Base-by-base conservation (phyloP, 2,888 invertebrate genomes). In the Leucania comma region DNA sequence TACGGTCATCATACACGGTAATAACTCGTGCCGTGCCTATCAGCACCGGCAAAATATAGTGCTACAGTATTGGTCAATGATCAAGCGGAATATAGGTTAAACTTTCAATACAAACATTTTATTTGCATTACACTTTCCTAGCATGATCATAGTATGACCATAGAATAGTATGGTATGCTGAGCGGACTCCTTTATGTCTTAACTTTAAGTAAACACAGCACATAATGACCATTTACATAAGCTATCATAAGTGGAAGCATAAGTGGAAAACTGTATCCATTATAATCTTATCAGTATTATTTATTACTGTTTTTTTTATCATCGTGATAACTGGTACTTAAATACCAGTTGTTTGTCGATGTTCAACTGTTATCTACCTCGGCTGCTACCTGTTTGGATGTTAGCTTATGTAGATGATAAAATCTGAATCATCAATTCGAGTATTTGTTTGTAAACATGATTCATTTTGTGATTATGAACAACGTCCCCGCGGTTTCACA, bases 241-340 rank as follows among this genome's bases (percentile, higher is more conserved):
- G 57, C 42, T 69, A n/a, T n/a, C n/a, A n/a, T n/a, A n/a, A n/a
- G n/a, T n/a, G n/a, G n/a, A n/a, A n/a, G n/a, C n/a, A n/a, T 22
- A 38, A 35, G 10, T 71, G 58, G 38, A 74, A 74, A 74, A 78
- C 54, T 67, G 70, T 60, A 56, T 65, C 62, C 53, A 57, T 63
- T 59, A 53, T 59, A 72, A 74, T 70, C 53, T 78, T 79, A 83
- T 83, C 82, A 60, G 12, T n/a, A 35, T 72, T 69, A 69, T 81
- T 74, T 78, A 81, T 68, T 70, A 78, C 72, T 72, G 68, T 77
- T 68, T 75, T 73, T 57, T 57, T 50, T 65, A 68, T 63, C 70
- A 83, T 81, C 63, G 10, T 51, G 63, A 66, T 81, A 84, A 42
- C 51, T 42, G 10, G 22, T 60, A 73, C 62, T 76, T 58, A 42